Conservation (phyloP, 2,113 vertebrate species). For the Mormoops blainvillei region DNA sequence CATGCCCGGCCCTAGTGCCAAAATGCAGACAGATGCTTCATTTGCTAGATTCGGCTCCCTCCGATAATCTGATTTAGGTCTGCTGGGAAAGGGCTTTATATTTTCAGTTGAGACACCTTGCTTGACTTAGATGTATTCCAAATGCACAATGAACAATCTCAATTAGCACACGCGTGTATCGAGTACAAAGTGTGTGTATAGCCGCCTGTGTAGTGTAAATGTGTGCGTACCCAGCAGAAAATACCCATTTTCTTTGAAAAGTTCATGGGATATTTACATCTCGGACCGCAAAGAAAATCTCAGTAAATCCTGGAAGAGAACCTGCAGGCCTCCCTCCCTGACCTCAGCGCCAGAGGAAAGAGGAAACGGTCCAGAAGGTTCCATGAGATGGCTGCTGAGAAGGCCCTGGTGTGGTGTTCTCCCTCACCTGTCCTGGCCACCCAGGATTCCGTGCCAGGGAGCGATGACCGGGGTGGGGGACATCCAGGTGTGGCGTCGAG, state of each 20-base stretch:
- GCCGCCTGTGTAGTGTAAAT: rapidly evolving
- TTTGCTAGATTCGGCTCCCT: not conserved
- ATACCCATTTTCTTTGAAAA: not conserved
- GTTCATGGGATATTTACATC: not conserved
- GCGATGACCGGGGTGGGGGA: rapidly evolving
- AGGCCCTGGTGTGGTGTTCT: not conserved
- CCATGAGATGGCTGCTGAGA: not conserved
- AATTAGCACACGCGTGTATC: rapidly evolving
- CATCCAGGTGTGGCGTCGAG: not conserved
- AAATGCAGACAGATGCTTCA: not conserved
- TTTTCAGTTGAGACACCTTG: not conserved
- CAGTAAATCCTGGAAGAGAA: not conserved
- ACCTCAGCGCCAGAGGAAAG: not conserved
- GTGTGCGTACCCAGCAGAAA: not conserved
- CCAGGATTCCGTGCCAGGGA: not conserved
- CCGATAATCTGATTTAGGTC: not conserved
- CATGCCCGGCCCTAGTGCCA: not conserved
- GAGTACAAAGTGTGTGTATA: not conserved
- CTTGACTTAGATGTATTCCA: not conserved
- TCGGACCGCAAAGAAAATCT: not conserved
- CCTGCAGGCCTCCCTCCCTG: not conserved
- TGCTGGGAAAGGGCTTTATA: not conserved
- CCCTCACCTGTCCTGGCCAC: not conserved
- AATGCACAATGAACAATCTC: not conserved
- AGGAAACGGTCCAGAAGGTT: too few relatives aligned